Percentiles rank a stretch among this genome's conserved stretches.
phyloP scores from a whole-genome alignment of 2,113 vertebrate species.

The Petaurus breviceps region DNA sequence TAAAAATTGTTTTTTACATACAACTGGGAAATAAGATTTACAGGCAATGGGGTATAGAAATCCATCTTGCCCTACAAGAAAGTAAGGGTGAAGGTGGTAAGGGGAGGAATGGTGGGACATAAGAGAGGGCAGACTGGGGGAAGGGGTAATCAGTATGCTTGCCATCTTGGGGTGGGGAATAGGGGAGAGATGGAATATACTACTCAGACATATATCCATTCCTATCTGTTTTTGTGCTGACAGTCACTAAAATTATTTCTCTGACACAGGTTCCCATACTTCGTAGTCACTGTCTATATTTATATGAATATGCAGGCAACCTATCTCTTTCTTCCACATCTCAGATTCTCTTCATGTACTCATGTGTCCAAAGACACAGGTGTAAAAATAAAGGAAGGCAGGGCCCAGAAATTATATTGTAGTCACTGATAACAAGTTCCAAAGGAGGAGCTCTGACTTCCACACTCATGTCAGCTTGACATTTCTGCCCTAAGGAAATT shows the following conservation, averaged over 20 bases:
- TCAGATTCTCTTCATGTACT: too few relatives aligned
- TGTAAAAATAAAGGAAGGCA: neutral
- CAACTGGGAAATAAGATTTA: too few relatives aligned
- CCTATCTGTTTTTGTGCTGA: neutral
- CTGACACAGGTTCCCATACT: neutral
- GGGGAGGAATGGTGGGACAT: too few relatives aligned
- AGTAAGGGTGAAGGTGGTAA: too few relatives aligned
- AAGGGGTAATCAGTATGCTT: too few relatives aligned
- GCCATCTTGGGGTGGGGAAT: too few relatives aligned
- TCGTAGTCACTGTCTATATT: rapidly evolving
- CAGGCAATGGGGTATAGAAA: too few relatives aligned
- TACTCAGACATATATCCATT: neutral
- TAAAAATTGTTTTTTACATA: too few relatives aligned
- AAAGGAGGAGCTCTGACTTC: neutral
- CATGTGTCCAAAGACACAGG: neutral
- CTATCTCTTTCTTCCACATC: neutral
- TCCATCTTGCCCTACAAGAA: too few relatives aligned
- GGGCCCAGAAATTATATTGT: rapidly evolving
- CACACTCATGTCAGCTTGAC: neutral
- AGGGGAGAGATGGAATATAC: too few relatives aligned
- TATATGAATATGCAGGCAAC: too few relatives aligned
- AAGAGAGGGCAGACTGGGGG: too few relatives aligned
- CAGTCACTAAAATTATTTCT: neutral
- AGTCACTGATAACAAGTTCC: neutral
- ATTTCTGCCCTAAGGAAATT: neutral